These are phyloP conservation scores for Varanus salvator DNA, from an alignment of 2,113 vertebrate genomes.

Conservation along the genomic window DNA sequence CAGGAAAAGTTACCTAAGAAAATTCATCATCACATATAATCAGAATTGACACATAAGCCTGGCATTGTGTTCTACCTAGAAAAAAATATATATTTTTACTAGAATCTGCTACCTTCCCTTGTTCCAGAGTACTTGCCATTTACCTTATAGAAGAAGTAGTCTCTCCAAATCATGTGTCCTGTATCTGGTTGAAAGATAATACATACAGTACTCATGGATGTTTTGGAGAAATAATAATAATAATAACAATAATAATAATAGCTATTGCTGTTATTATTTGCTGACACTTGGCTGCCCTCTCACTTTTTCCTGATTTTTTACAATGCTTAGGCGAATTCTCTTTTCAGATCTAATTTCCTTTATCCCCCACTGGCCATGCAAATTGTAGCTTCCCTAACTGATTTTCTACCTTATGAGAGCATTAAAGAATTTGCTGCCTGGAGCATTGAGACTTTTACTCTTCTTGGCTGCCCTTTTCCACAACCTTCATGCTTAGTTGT, in stretches of 20 bases:
- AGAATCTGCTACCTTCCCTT: not conserved
- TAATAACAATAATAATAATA: too few species aligned
- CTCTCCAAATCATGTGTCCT: conserved; percentile 19
- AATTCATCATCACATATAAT: not conserved
- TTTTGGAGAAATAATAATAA: conserved; percentile 12
- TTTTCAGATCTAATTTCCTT: conserved; percentile 22
- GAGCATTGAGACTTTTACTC: conserved; percentile 34
- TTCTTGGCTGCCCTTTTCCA: conserved; percentile 34
- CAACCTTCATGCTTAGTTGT: conserved; percentile 41
- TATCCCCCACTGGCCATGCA: not conserved
- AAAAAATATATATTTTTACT: not conserved
- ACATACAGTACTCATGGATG: conserved; percentile 19
- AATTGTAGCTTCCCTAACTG: conserved; percentile 22
- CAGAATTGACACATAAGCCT: not conserved
- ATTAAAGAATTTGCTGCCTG: conserved; percentile 32
- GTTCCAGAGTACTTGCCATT: not conserved
- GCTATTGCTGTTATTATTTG: too few species aligned
- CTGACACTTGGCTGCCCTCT: not conserved
- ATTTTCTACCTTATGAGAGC: conserved; percentile 17
- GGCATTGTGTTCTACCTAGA: not conserved
- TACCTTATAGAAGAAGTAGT: conserved; percentile 36
- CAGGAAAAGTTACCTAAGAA: not conserved
- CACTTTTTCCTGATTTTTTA: conserved; percentile 26
- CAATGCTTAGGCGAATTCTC: conserved; percentile 16
- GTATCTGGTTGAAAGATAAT: conserved; percentile 14